phyloP scores from a whole-genome alignment of 2,888 invertebrate species.

The Parapristionchus giblindavisi region DNA sequence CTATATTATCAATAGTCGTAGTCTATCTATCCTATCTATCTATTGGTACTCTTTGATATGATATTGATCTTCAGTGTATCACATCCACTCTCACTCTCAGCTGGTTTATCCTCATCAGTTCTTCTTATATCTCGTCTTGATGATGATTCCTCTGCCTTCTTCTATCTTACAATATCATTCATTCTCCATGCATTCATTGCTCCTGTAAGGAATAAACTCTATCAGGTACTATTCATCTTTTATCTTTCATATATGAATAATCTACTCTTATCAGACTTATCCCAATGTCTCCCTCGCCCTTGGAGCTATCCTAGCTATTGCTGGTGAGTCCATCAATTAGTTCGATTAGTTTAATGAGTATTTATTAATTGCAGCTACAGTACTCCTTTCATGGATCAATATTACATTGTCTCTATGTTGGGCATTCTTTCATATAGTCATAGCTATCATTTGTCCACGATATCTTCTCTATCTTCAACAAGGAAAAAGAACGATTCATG shows the following conservation, averaged over 20 bases:
- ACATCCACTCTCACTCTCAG: constrained; percentile 88
- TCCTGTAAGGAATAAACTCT: constrained; percentile 7
- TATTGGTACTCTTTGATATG: not conserved
- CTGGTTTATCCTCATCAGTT: constrained; percentile 91
- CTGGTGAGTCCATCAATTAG: constrained; percentile 3
- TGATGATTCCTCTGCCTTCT: constrained; percentile 86
- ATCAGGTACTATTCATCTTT: not conserved
- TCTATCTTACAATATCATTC: constrained; percentile 87
- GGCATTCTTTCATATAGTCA: constrained; percentile 4
- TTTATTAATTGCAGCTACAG: not conserved
- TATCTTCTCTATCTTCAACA: constrained; percentile 22
- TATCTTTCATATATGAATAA: not conserved
- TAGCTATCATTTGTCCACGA: not conserved
- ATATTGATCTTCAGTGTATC: constrained; percentile 79
- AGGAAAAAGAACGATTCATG: constrained; percentile 82
- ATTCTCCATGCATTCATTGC: constrained; percentile 71
- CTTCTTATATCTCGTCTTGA: constrained; percentile 88
- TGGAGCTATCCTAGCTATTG: not conserved
- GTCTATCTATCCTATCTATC: not conserved
- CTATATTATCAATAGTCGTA: not conserved
- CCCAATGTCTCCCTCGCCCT: not conserved
- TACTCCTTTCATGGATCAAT: constrained; percentile 21
- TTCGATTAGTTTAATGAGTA: not conserved
- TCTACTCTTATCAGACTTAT: not conserved
- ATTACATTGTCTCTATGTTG: not conserved